Conservation (phyloP, 2,888 invertebrate species). For the Dryomyza anilis region DNA sequence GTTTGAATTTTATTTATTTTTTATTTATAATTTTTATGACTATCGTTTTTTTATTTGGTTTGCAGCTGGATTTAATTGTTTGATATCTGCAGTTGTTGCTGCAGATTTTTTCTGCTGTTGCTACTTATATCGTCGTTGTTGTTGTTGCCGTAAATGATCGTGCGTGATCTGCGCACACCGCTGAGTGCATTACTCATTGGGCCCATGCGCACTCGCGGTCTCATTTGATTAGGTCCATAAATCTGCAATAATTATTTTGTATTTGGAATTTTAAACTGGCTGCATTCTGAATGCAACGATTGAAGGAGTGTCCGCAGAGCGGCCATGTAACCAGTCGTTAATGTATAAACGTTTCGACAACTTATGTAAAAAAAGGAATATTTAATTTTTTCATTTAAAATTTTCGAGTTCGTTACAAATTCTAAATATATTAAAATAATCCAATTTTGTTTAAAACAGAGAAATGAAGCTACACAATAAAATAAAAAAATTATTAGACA, state of each 20-base stretch:
- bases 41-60: neutral
- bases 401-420: too few relatives aligned
- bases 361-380: too few relatives aligned
- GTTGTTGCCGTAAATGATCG: neutral
- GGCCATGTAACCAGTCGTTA: neutral
- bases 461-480: too few relatives aligned
- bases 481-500: too few relatives aligned
- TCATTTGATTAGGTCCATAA: slow-evolving; percentile 20
- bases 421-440: too few relatives aligned
- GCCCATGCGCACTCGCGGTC: too few relatives aligned
- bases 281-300: neutral
- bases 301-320: neutral
- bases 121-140: neutral
- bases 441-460: too few relatives aligned
- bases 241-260: slow-evolving; percentile 12
- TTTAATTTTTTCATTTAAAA: too few relatives aligned
- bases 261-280: neutral
- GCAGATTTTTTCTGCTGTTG: neutral
- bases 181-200: slow-evolving; percentile 19
- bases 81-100: slow-evolving; percentile 6
- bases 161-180: slow-evolving; percentile 7
- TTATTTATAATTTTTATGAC: neutral
- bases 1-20: neutral
- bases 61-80: slow-evolving; percentile 36
- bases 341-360: neutral